phyloP scores from a whole-genome alignment of 2,797 vertebrate species.

The Acrossocheilus wenchowensis region DNA sequence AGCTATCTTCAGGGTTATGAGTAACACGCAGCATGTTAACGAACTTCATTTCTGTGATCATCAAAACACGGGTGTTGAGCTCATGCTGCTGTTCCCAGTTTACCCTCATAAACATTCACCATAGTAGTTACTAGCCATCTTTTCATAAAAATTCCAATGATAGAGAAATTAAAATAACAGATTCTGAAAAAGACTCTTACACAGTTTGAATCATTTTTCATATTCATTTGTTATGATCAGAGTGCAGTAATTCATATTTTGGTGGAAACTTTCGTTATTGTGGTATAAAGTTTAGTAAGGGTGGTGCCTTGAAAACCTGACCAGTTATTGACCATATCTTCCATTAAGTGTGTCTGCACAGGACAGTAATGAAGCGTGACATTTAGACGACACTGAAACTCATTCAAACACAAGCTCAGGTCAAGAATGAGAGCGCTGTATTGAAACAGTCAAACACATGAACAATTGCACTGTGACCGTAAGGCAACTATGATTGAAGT shows the following conservation, averaged over 20 bases:
- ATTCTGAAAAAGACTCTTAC: background rate
- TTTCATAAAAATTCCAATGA: background rate
- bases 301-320: background rate
- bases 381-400: background rate
- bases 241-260: background rate
- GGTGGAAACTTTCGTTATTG: background rate
- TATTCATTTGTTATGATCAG: background rate
- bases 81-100: background rate
- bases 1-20: background rate
- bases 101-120: background rate
- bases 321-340: background rate
- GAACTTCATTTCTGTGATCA: background rate
- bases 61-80: background rate
- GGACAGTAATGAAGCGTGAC: background rate
- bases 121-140: background rate
- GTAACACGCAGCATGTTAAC: background rate
- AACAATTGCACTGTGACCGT: constrained; percentile 26
- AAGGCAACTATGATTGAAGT: constrained; percentile 49
- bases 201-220: background rate
- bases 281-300: background rate
- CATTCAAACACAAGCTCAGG: background rate
- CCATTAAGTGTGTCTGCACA: background rate
- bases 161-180: background rate
- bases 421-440: background rate
- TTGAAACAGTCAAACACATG: constrained; percentile 2